A percentile compares a stretch with the other conserved stretches of the same genome.
Evolutionary conservation across 2,888 invertebrate species (phyloP).

Genomic region (Sarcophaga rosellei): DNA sequence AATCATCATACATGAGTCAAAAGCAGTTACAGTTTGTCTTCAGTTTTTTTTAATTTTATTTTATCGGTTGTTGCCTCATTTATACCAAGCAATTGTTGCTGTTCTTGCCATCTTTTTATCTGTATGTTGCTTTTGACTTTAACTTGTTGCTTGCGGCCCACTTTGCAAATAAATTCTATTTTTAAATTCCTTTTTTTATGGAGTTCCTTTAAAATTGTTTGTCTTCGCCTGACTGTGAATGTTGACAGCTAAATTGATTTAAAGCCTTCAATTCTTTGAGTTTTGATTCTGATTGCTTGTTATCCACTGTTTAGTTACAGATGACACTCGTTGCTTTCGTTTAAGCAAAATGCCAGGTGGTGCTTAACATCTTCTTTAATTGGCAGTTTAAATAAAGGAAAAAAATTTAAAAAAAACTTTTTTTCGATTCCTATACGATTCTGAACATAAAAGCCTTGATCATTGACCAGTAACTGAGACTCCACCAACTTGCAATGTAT

Average conservation of each 20-base stretch:
- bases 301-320: not conserved
- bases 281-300: not conserved
- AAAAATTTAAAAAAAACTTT: not conserved
- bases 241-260: constrained; percentile 35
- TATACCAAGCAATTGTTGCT: not conserved
- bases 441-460: too few species aligned
- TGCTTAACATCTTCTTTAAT: constrained; percentile 25
- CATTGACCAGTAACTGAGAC: too few species aligned
- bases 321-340: constrained; percentile 4
- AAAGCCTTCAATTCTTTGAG: not conserved
- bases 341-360: not conserved
- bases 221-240: too few species aligned
- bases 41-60: not conserved
- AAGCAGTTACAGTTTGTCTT: not conserved
- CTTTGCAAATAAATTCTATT: not conserved
- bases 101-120: not conserved
- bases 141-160: too few species aligned
- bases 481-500: too few species aligned
- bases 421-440: too few species aligned
- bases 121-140: too few species aligned
- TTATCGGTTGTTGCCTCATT: not conserved
- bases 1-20: not conserved
- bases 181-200: not conserved
- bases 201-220: not conserved
- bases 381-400: not conserved